A percentile compares a stretch with the other conserved stretches of the same genome.
These are phyloP conservation scores for Diploptera punctata DNA, from an alignment of 2,888 invertebrate genomes.

Conservation along the genomic window DNA sequence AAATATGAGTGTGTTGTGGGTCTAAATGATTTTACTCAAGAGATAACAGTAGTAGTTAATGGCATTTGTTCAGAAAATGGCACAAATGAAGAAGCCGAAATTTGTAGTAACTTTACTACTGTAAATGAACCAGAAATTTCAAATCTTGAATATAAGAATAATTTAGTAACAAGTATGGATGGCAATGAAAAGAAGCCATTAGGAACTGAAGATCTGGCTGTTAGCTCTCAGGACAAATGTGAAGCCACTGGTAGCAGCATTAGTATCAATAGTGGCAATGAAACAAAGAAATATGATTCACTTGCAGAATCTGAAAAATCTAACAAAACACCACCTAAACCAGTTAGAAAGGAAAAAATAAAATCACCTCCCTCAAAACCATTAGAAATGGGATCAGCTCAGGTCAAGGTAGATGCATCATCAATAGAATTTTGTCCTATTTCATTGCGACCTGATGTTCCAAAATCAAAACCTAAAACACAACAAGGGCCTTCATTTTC, in stretches of 20 bases:
- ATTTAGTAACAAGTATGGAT: not conserved
- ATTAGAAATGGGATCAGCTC: too few species aligned
- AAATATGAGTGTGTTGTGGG: not conserved
- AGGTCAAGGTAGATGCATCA: not conserved
- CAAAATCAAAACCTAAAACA: not conserved
- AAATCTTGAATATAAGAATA: not conserved
- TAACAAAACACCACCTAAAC: not conserved
- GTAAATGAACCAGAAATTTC: not conserved
- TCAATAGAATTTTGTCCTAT: not conserved
- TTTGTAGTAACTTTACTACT: not conserved
- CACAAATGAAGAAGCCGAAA: not conserved
- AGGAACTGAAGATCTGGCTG: not conserved
- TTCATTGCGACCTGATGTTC: constrained; percentile 16
- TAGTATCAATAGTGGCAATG: not conserved
- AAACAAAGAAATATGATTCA: not conserved
- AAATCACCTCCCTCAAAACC: not conserved
- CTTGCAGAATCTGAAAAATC: not conserved
- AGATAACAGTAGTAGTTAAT: not conserved
- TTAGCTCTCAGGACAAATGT: not conserved
- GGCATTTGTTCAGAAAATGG: constrained; percentile 2
- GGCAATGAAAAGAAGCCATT: not conserved
- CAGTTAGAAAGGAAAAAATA: not conserved
- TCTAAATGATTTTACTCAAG: not conserved
- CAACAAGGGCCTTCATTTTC: not conserved
- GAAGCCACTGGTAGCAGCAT: not conserved